Conservation (phyloP, 2,888 invertebrate genomes). For the Pterostichus madidus region DNA sequence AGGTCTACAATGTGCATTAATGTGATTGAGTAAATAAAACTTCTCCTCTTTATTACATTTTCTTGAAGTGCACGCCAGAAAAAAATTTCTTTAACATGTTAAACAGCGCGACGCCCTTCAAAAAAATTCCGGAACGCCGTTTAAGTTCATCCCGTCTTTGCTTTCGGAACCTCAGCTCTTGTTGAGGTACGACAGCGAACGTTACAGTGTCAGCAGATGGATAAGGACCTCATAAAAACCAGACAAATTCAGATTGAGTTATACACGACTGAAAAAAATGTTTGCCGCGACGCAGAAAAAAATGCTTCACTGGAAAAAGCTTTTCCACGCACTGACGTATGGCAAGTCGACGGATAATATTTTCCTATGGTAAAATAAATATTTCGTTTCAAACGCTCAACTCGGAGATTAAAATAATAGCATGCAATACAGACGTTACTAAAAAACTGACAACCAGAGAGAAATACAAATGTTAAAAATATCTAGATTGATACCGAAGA, state of each 20-base stretch:
- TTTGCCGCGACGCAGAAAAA: conserved; percentile 56
- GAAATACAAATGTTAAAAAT: conserved; percentile 6
- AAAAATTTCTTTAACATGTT: conserved; percentile 21
- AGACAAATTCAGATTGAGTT: conserved; percentile 66
- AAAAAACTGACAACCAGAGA: background rate
- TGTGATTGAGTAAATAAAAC: background rate
- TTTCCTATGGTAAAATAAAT: conserved; percentile 26
- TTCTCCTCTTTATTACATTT: conserved; percentile 6
- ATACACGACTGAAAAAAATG: conserved; percentile 59
- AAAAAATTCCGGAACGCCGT: conserved; percentile 7
- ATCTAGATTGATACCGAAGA: background rate
- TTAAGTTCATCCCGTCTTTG: conserved; percentile 34
- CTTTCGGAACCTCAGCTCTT: conserved; percentile 19
- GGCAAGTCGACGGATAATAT: conserved; percentile 44
- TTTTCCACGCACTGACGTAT: conserved; percentile 38
- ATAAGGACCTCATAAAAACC: conserved; percentile 65
- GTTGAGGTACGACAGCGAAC: conserved; percentile 30
- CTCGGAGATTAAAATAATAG: conserved; percentile 44
- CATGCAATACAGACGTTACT: conserved; percentile 6
- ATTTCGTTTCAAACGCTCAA: conserved; percentile 31
- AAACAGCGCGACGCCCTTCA: conserved; percentile 24
- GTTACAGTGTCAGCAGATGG: conserved; percentile 64
- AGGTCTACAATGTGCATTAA: too few species aligned
- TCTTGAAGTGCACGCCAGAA: conserved; percentile 9
- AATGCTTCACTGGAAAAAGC: conserved; percentile 43